These are phyloP conservation scores for Geotrypetes seraphini DNA, from an alignment of 2,797 vertebrate genomes.

Conservation along the genomic window DNA sequence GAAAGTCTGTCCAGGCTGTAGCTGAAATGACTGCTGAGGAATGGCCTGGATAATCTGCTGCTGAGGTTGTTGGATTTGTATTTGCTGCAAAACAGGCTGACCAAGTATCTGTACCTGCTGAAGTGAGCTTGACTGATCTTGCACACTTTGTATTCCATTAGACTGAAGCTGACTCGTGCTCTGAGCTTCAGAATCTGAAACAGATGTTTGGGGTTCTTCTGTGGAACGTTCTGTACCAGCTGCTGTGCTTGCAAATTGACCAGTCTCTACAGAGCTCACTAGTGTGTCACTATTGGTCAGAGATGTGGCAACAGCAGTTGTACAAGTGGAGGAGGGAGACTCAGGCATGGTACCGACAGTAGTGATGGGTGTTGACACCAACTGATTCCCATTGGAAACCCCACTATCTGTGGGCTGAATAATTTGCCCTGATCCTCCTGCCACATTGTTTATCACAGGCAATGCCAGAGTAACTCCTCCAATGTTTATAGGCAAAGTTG, in stretches of 20 bases:
- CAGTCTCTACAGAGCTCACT: constrained; percentile 62
- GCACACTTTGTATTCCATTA: constrained; percentile 77
- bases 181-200: constrained; percentile 54
- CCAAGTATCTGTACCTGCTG: constrained; percentile 95
- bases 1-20: constrained; percentile 85
- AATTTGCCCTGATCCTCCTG: constrained; percentile 72
- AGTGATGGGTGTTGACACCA: constrained; percentile 69
- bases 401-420: constrained; percentile 78
- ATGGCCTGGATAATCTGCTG: constrained; percentile 75
- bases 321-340: constrained; percentile 58
- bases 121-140: constrained; percentile 70
- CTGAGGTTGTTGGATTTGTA: constrained; percentile 78
- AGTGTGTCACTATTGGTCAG: constrained; percentile 63
- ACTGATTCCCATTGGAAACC: constrained; percentile 83
- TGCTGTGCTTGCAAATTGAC: constrained; percentile 59
- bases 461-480: constrained; percentile 90
- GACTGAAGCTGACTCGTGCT: constrained; percentile 70
- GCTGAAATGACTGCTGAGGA: constrained; percentile 74
- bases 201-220: constrained; percentile 53
- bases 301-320: constrained; percentile 54
- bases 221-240: constrained; percentile 49
- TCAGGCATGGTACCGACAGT: constrained; percentile 59
- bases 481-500: constrained; percentile 91
- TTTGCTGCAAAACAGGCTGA: constrained; percentile 87
- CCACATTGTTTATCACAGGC: constrained; percentile 86